Base-by-base conservation (phyloP, 1,140 invertebrate genomes). In the Centruroides sculpturatus region DNA sequence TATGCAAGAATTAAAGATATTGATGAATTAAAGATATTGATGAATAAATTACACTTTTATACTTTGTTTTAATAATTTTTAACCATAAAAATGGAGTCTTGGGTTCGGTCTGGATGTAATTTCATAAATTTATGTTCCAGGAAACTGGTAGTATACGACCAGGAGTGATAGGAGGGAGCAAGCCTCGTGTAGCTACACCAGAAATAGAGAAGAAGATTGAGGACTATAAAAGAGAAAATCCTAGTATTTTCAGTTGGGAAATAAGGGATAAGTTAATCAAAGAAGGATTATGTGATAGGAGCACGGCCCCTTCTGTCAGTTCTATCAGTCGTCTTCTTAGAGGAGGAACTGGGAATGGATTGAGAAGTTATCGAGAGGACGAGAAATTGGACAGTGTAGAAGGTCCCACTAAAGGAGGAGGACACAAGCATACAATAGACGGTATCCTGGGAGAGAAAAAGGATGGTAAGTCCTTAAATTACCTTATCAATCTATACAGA, bases 201-300 rank as follows among this genome's bases (percentile, higher is more conserved):
- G 87, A 92, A 75, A 87, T 92, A 41, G 92, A 95, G 69, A 81
- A 83, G 59, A 82, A 86, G 70, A 96, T 96, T 67, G 89, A 94
- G 74, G 85, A 92, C 67, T 83, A 94, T 71, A 93, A 93, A 75
- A 82, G 86, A 70, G 83, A 89, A 70, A 91, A 94, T 77, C 92
- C 93, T 36, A 88, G 87, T 58, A 92, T 97, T 68, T 96, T 94
- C 74, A 90, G 87, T 63, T 96, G 92, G 92, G 93, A 97, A 75
- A 96, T 97, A 70, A 81, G 92, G 64, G 92, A 95, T 71, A 87
- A 89, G 70, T 66, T 74, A 67, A 72, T 70, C 64, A 73, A 73
- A 65, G 87, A 93, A 73, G 87, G 89, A 49, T 81, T 92, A 58
- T 83, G 85, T 47, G 89, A 93, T 83, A 84, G 70, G 62, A 84